Conservation (phyloP, 1,140 invertebrate genomes). For the Papilio helenus region DNA sequence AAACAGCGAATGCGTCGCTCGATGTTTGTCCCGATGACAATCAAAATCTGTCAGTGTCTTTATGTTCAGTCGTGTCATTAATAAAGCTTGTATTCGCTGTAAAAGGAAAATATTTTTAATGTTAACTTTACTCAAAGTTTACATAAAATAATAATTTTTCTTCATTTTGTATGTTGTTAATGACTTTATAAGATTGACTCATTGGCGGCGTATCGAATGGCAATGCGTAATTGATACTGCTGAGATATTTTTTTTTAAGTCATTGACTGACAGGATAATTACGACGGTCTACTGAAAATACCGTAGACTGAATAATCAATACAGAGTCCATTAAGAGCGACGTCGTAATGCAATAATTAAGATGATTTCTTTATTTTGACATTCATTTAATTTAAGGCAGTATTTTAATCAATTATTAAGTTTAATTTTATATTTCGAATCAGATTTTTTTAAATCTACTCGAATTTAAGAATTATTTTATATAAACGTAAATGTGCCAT, state of each 20-base stretch:
- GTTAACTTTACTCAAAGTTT: conserved; percentile 5
- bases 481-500: not conserved
- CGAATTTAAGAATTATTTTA: not conserved
- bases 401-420: not conserved
- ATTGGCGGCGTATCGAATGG: conserved; percentile 49
- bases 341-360: conserved; percentile 64
- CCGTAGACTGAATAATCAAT: conserved; percentile 54
- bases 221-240: conserved; percentile 61
- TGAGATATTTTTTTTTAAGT: conserved; percentile 74
- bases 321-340: conserved; percentile 57
- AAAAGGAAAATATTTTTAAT: conserved; percentile 41
- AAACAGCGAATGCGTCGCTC: conserved; percentile 55
- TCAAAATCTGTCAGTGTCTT: conserved; percentile 71
- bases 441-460: not conserved
- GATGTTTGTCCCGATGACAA: conserved; percentile 72
- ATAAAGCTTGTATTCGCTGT: conserved; percentile 56
- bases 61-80: conserved; percentile 65
- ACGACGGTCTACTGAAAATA: conserved; percentile 60
- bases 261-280: conserved; percentile 71
- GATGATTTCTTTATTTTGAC: conserved; percentile 3
- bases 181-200: conserved; percentile 23
- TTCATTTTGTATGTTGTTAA: not conserved
- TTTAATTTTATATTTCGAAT: not conserved
- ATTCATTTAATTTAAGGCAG: not conserved
- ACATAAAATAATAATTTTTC: conserved; percentile 6